Percentiles rank a stretch among this genome's conserved stretches.
These are phyloP conservation scores for Trachurus trachurus DNA, from an alignment of 2,797 vertebrate genomes.

Conservation along the genomic window DNA sequence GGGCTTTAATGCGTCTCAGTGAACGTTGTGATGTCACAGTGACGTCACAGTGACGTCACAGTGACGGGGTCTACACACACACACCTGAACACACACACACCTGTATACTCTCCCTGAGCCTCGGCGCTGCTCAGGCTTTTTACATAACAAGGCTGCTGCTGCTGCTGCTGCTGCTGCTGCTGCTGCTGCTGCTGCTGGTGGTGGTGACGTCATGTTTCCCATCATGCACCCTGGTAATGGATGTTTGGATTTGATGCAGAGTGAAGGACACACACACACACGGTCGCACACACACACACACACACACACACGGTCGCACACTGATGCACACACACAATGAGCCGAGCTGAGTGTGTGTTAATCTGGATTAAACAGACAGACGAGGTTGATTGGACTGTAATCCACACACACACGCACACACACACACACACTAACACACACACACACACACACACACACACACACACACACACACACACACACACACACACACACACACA, in stretches of 20 bases:
- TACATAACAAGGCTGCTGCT: no score
- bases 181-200: no score
- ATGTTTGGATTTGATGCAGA: constrained; percentile 47
- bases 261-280: constrained; percentile 54
- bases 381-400: constrained; percentile 56
- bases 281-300: constrained; percentile 1
- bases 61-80: no score
- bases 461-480: no score
- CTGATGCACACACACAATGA: constrained; percentile 11
- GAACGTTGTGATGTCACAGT: no score
- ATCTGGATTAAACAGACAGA: constrained; percentile 61
- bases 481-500: constrained; percentile 31
- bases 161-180: no score
- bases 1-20: no score
- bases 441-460: constrained; percentile 11
- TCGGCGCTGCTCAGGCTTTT: constrained; percentile 38
- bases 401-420: constrained; percentile 44
- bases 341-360: constrained; percentile 31
- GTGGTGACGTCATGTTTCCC: constrained; percentile 49
- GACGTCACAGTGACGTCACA: no score
- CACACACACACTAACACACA: constrained; percentile 26
- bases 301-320: constrained; percentile 10
- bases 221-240: constrained; percentile 45
- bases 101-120: no score
- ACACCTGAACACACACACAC: no score